These are phyloP conservation scores for Eublepharis macularius DNA, from an alignment of 2,113 vertebrate genomes.

Conservation along the genomic window DNA sequence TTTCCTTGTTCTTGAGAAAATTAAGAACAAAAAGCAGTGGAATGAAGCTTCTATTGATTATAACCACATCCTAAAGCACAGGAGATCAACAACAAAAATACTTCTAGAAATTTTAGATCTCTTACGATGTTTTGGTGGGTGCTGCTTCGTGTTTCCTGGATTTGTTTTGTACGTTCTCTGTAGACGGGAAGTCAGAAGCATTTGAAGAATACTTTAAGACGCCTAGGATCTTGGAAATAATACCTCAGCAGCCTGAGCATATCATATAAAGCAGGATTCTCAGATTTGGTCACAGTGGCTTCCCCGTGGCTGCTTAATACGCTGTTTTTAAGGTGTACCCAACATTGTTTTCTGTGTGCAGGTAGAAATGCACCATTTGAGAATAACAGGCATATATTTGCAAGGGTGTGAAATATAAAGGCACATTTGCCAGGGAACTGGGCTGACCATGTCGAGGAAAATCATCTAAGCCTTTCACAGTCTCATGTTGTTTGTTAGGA, in stretches of 20 bases:
- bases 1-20: background rate
- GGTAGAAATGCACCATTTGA: too few species aligned
- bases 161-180: background rate
- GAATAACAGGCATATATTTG: too few species aligned
- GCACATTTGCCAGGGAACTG: too few species aligned
- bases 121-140: background rate
- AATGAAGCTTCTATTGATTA: background rate
- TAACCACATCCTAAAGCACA: background rate
- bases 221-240: background rate
- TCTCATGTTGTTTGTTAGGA: too few species aligned
- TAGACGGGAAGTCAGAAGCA: constrained; percentile 20
- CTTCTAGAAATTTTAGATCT: background rate
- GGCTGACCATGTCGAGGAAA: too few species aligned
- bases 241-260: constrained; percentile 8
- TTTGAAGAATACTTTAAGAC: constrained; percentile 12
- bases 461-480: too few species aligned
- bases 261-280: background rate
- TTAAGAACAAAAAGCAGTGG: background rate
- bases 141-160: constrained; percentile 12
- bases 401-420: too few species aligned
- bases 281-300: background rate
- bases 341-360: background rate
- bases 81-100: too few species aligned
- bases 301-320: background rate
- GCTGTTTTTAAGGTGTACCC: background rate